Conservation (phyloP, 2,888 invertebrate genomes). For the Diaprepes abbreviatus region DNA sequence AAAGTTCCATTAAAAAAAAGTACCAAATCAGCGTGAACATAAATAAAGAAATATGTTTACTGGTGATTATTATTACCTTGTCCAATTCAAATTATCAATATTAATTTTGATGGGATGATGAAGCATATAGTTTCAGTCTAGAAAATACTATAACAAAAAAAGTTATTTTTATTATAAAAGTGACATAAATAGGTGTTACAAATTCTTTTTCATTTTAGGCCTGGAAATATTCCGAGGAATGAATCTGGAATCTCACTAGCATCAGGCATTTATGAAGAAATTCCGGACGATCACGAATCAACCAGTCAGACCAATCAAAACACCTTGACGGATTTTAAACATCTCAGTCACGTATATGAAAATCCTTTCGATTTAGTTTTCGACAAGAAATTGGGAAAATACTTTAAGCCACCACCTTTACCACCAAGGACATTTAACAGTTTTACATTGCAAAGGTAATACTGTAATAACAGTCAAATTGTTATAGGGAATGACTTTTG, state of each 20-base stretch:
- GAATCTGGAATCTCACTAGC: slow-evolving; percentile 74
- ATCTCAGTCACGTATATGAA: slow-evolving; percentile 63
- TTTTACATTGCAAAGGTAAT: slow-evolving; percentile 40
- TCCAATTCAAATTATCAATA: too few relatives aligned
- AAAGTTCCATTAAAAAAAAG: too few relatives aligned
- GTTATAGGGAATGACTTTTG: not conserved
- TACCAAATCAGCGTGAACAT: too few relatives aligned
- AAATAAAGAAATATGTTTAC: too few relatives aligned
- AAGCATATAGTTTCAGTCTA: too few relatives aligned
- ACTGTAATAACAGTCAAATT: too few relatives aligned
- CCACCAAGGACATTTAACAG: slow-evolving; percentile 65
- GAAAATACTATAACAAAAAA: too few relatives aligned
- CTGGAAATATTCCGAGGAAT: slow-evolving; percentile 64
- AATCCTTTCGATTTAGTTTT: slow-evolving; percentile 66
- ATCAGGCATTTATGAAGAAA: slow-evolving; percentile 79
- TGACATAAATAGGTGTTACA: too few relatives aligned
- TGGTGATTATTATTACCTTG: too few relatives aligned
- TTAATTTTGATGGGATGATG: too few relatives aligned
- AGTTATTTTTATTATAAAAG: too few relatives aligned
- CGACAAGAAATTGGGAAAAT: slow-evolving; percentile 54
- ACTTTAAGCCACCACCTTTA: slow-evolving; percentile 66
- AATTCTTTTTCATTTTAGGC: too few relatives aligned
- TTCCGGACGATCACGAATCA: slow-evolving; percentile 66
- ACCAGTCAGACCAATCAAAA: slow-evolving; percentile 39
- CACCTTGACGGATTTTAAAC: not conserved